Evolutionary conservation across 1,140 invertebrate species (phyloP), one percentile per base, ranked within the genome.

Genomic region (Zaprionus kolodkinae): DNA sequence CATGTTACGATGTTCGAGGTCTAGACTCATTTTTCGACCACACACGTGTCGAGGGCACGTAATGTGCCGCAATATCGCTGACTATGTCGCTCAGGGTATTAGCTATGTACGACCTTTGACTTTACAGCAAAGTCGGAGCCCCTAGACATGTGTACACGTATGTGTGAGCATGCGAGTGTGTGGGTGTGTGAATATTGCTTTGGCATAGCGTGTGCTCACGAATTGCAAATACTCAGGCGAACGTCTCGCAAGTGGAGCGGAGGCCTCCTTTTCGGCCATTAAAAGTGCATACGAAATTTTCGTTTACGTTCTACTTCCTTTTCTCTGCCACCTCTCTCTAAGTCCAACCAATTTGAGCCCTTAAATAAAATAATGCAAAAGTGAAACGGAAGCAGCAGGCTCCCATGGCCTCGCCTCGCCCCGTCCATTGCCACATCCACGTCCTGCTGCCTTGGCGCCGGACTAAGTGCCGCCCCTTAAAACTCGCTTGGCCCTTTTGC

Each of bases 331-430:
- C 40, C 40, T 45, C 40, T 45, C 25, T 59, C 6, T 35, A 6
- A 43, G 48, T 60, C 71, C 43, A 73, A 68, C 65, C 61, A 61
- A 68, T 67, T 68, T 62, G 15, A 17, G 52, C 33, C 38, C 57
- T 59, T 66, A 69, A 81, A 78, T 82, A 82, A 82, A 81, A 79
- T 78, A 74, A 70, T 13, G 45, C 33, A 38, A 45, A 60, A 68
- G 65, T 73, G 56, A 68, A 68, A 27, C 48, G 65, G 36, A 55
- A 61, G 56, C 56, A 72, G 56, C 52, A 55, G 27, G 30, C 40
- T 27, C 33, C 33, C 40, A 27, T 12, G 35, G 9, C 43, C 13
- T 13, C 38, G 30, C 35, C 11, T 2, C 30, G 21, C 35, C 13
- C 1, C 6, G 27, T 25, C n/a, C 12, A 17, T 43, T 25, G 25